phyloP scores from a whole-genome alignment of 2,113 vertebrate genomes.

The Corythornis vintsioides region DNA sequence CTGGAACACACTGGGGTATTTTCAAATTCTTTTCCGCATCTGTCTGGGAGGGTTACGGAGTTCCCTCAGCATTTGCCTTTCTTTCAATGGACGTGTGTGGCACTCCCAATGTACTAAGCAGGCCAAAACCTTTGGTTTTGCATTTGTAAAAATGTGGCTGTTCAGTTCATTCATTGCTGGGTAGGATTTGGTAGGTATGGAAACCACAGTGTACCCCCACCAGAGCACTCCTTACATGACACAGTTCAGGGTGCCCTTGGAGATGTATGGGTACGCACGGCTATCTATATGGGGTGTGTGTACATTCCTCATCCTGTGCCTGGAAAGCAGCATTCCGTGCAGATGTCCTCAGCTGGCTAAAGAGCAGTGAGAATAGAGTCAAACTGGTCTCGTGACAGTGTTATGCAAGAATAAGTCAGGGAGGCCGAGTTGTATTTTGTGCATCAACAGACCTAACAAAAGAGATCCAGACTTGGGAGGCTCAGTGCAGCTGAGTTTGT shows the following conservation, averaged over 20 bases:
- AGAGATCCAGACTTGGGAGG: background rate
- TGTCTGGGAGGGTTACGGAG: slow-evolving; percentile 36
- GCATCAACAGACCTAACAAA: background rate
- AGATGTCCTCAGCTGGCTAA: slow-evolving; percentile 53
- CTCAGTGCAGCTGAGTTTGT: background rate
- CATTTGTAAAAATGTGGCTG: background rate
- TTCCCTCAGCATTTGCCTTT: slow-evolving; percentile 7
- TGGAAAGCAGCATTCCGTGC: slow-evolving; percentile 36
- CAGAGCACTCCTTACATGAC: background rate
- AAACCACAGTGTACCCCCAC: background rate
- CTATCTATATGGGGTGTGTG: background rate
- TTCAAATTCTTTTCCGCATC: slow-evolving; percentile 33
- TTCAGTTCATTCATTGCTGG: background rate
- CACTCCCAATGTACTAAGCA: background rate
- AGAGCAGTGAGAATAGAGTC: background rate
- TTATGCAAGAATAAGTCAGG: background rate
- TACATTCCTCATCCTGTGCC: background rate
- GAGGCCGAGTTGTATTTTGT: background rate
- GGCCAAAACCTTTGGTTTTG: background rate
- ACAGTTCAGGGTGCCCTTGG: background rate
- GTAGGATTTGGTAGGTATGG: background rate
- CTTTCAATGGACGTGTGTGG: background rate
- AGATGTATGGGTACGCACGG: background rate
- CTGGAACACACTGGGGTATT: slow-evolving; percentile 52
- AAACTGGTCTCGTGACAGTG: background rate